phyloP scores from a whole-genome alignment of 2,888 invertebrate species.

The Zygaena filipendulae region DNA sequence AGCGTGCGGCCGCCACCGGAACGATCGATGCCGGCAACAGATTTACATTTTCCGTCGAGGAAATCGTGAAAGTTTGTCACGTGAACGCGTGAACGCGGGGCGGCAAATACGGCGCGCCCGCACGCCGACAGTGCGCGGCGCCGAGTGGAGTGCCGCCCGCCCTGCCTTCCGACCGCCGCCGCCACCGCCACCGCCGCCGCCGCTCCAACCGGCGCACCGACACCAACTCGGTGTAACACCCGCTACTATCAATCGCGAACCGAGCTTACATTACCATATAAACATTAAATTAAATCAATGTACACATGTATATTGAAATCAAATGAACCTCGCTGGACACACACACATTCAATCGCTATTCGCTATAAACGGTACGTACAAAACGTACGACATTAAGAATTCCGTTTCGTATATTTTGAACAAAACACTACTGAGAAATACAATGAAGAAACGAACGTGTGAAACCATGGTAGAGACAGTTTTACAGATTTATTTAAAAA shows the following conservation, averaged over 20 bases:
- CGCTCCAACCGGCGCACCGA: slow-evolving; percentile 19
- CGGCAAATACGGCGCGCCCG: slow-evolving; percentile 59
- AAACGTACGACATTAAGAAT: no score
- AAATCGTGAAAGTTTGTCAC: slow-evolving; percentile 66
- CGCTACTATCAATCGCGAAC: slow-evolving; percentile 20
- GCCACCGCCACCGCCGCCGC: slow-evolving; percentile 21
- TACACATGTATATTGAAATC: no score
- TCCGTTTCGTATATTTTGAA: no score
- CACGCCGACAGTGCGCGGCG: slow-evolving; percentile 61
- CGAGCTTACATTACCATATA: slow-evolving; percentile 29
- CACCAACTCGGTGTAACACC: slow-evolving; percentile 18
- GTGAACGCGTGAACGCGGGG: slow-evolving; percentile 41
- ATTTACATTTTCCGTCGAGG: slow-evolving; percentile 64
- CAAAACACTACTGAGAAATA: no score
- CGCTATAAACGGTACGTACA: slow-evolving; percentile 6
- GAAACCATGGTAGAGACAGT: slow-evolving; percentile 30
- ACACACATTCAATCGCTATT: neutral
- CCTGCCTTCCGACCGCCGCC: slow-evolving; percentile 34
- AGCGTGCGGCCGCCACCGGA: slow-evolving; percentile 46
- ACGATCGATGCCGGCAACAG: slow-evolving; percentile 64
- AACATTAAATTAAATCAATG: slow-evolving; percentile 34
- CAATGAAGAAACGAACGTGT: slow-evolving; percentile 27
- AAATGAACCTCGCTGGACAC: no score
- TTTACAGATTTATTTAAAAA: no score
- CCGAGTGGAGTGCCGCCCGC: slow-evolving; percentile 66